phyloP scores from a whole-genome alignment of 2,888 invertebrate genomes.

The Heteropelma amictum region DNA sequence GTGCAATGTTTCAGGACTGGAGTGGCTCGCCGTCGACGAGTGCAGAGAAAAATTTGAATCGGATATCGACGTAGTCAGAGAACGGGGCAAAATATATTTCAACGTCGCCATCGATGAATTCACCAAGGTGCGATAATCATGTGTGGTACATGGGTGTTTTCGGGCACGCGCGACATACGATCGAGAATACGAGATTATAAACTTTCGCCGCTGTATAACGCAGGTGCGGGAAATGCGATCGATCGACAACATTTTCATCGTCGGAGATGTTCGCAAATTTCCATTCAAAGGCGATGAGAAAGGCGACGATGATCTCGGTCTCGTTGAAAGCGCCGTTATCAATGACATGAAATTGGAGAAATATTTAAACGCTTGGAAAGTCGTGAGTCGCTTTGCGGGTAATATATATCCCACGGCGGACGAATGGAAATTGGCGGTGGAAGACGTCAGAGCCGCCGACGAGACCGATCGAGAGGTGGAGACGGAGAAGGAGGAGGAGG shows the following conservation, averaged over 20 bases:
- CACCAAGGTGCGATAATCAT: slow-evolving; percentile 58
- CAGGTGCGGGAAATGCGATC: slow-evolving; percentile 69
- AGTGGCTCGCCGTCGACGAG: slow-evolving; percentile 70
- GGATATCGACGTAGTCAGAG: slow-evolving; percentile 60
- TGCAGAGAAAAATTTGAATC: slow-evolving; percentile 64
- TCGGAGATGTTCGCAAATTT: slow-evolving; percentile 62
- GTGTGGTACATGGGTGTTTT: no score
- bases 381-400: slow-evolving; percentile 62
- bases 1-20: slow-evolving; percentile 61
- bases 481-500: slow-evolving; percentile 4
- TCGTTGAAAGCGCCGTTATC: slow-evolving; percentile 57
- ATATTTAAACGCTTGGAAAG: slow-evolving; percentile 65
- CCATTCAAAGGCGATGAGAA: slow-evolving; percentile 52
- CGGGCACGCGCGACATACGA: no score
- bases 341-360: slow-evolving; percentile 61
- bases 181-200: no score
- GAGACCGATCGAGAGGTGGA: slow-evolving; percentile 31
- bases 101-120: slow-evolving; percentile 62
- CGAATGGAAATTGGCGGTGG: slow-evolving; percentile 58
- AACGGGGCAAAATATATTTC: slow-evolving; percentile 68
- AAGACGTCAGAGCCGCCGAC: slow-evolving; percentile 36
- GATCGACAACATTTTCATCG: slow-evolving; percentile 67
- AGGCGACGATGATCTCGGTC: slow-evolving; percentile 59
- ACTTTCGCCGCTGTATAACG: not conserved
- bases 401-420: slow-evolving; percentile 65